Percentiles rank a stretch among this genome's conserved stretches.
phyloP scores from a whole-genome alignment of 2,888 invertebrate species.

The Ephialtes manifestator region DNA sequence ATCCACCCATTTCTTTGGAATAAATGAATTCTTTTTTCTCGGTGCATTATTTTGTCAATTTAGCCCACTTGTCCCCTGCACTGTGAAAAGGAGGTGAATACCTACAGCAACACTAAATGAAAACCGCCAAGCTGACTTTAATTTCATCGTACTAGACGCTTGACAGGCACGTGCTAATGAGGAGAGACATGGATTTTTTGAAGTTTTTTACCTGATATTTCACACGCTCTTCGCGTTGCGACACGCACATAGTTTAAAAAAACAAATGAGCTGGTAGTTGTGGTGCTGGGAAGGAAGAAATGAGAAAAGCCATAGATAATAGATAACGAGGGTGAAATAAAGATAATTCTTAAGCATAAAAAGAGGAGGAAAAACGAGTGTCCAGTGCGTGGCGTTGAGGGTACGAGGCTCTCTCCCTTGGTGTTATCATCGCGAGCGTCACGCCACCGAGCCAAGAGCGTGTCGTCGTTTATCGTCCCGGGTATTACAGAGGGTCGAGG shows the following conservation, averaged over 20 bases:
- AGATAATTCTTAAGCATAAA: conserved; percentile 55
- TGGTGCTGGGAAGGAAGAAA: neutral
- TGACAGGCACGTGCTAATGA: conserved; percentile 59
- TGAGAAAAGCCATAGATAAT: neutral
- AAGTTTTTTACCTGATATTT: conserved; percentile 23
- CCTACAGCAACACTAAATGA: neutral
- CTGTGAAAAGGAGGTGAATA: too few relatives aligned
- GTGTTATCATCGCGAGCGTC: conserved; percentile 62
- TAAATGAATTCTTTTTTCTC: too few relatives aligned
- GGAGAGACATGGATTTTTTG: conserved; percentile 38
- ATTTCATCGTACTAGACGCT: conserved; percentile 43
- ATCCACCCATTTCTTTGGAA: too few relatives aligned
- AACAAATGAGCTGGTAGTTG: conserved; percentile 14
- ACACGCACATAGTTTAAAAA: conserved; percentile 47
- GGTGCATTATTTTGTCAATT: too few relatives aligned
- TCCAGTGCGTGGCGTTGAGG: conserved; percentile 22
- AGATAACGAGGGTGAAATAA: conserved; percentile 48
- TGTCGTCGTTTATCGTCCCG: conserved; percentile 67
- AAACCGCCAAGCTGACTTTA: conserved; percentile 5
- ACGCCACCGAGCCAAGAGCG: conserved; percentile 60
- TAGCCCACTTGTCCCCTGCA: too few relatives aligned
- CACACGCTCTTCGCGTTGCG: conserved; percentile 40
- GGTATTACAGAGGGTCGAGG: conserved; percentile 33
- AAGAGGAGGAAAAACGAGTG: conserved; percentile 21
- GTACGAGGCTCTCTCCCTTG: conserved; percentile 27